Base-by-base conservation (phyloP, 2,797 vertebrate genomes). In the Steatocranus sp. region DNA sequence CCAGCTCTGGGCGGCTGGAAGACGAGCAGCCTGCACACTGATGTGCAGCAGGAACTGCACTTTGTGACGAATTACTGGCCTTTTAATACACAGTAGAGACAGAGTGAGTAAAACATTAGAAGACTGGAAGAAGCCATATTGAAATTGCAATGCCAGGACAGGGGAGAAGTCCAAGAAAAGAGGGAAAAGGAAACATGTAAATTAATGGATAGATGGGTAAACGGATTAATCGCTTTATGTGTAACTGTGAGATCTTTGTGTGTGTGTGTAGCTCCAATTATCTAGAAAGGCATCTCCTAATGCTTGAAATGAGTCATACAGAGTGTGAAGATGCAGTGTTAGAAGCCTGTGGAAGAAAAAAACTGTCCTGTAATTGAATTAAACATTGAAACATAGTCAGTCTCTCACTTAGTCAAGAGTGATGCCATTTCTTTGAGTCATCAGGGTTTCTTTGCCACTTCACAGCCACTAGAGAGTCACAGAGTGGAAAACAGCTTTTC, bases 61-160 rank as follows among this genome's bases (percentile, higher is more conserved):
- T 90, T 82, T 78, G 87, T 95, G 94, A 96, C 94, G 90, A 95
- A 96, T 95, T 93, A 94, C 93, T 85, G 81, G 80, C 73, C 83
- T 89, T 91, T 92, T 92, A 91, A 93, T 92, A 81, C 89, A 91
- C 82, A 83, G 82, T 80, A 81, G 86, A 86, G 88, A 86, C 73
- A 61, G 50, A 78, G 81, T 79, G 83, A 79, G 77, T 50, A 36
- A 10, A 87, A 79, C 81, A 76, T 50, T 50, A 85, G 25, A 75
- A 84, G 73, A 84, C 50, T 17, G 58, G 25, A 75, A 50, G 51
- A 80, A 68, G 43, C 43, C 38, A 56, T 73, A 61, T 80, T 85
- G 54, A 85, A 83, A 79, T 46, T 77, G 20, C 14, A 56, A 32
- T 46, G 30, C 30, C 20, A 41, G 10, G 8, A 78, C 23, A 14